These are phyloP conservation scores for Trachemys scripta DNA, from an alignment of 2,113 vertebrate genomes.

Conservation along the genomic window DNA sequence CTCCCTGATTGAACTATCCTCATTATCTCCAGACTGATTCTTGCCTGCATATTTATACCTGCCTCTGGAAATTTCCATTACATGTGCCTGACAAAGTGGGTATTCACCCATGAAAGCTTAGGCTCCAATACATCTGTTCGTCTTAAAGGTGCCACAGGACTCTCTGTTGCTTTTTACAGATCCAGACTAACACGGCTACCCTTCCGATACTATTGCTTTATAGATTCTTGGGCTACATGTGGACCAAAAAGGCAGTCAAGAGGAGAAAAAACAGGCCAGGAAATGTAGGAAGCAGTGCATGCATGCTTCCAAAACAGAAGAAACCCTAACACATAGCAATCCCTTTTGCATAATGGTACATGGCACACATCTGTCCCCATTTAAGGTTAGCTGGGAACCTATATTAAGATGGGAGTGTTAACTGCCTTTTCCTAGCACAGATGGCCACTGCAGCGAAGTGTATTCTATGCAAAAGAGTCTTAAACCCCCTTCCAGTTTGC, in stretches of 20 bases:
- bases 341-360: neutral
- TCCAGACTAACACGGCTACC: too few relatives aligned
- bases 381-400: neutral
- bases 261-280: neutral
- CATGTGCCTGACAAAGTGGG: too few relatives aligned
- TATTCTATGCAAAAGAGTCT: neutral
- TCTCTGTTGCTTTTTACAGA: too few relatives aligned
- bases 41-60: too few relatives aligned
- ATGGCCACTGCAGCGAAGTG: neutral
- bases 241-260: neutral
- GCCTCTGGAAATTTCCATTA: too few relatives aligned
- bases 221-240: neutral
- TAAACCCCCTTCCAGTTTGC: neutral
- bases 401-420: neutral
- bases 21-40: too few relatives aligned
- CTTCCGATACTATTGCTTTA: neutral
- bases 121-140: too few relatives aligned
- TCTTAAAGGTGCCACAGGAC: too few relatives aligned
- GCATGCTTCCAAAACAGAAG: rapidly evolving
- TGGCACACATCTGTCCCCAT: neutral
- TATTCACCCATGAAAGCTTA: too few relatives aligned
- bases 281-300: neutral
- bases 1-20: too few relatives aligned
- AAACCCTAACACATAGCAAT: neutral
- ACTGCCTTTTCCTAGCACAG: neutral